Base-by-base conservation (phyloP, 2,888 invertebrate genomes). In the Psylliodes chrysocephalus region DNA sequence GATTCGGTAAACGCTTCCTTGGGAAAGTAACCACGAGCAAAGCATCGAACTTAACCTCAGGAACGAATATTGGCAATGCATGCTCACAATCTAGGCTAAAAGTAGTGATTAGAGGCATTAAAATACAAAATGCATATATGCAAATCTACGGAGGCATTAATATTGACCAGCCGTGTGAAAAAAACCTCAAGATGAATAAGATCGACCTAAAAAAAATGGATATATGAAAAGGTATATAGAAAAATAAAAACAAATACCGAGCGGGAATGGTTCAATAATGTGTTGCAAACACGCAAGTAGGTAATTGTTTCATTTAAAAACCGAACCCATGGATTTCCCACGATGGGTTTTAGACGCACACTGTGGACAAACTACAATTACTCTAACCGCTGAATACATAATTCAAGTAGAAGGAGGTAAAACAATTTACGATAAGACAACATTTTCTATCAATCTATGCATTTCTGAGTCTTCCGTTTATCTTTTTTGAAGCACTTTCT, bases 281-380 rank as follows among this genome's bases (percentile, higher is more conserved):
- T 79, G 82, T 80, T 81, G 80, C 81, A 80, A 80, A 81, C 81
- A 81, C 82, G 82, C 82, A 82, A 81, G 77, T 80, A 71, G 78
- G 81, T 82, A 82, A 82, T 82, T 82, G 82, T 82, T 82, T 82
- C 79, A 82, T 82, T 82, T 81, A 79, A 80, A 79, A 79, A 78
- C 73, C 75, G 75, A 71, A 73, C 73, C 77, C 70, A 69, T 70
- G 72, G 73, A 75, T 76, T 79, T 80, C 80, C 82, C 82, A 82
- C 82, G 82, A 81, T 79, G 77, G 77, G 75, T 76, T 77, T 72
- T 75, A 72, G 77, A 78, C 73, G 63, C 63, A 62, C 55, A 75
- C 75, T 75, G 73, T 76, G 73, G 73, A 75, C 76, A 78, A 79
- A 76, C 74, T 77, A 76, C 78, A 80, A 80, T 80, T 80, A 79